Percentiles rank a stretch among this genome's conserved stretches.
phyloP scores from a whole-genome alignment of 2,888 invertebrate species.

The Dorcus hopei region DNA sequence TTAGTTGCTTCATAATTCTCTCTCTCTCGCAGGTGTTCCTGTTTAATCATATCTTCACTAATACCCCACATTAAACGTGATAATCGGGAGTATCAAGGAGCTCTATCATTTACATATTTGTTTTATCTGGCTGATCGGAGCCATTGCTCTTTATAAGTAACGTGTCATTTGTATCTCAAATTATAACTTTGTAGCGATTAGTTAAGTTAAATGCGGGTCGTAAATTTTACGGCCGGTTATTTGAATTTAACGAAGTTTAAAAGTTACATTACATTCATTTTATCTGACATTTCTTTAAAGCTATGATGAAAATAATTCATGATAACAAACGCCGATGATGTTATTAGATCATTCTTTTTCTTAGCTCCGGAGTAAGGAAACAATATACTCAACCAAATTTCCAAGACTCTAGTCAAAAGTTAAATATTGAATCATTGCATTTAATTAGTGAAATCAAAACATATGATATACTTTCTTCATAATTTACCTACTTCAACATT shows the following conservation, averaged over 20 bases:
- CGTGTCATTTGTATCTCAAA: conserved; percentile 5
- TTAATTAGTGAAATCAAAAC: no score
- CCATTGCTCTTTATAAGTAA: conserved; percentile 23
- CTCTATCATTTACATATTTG: conserved; percentile 25
- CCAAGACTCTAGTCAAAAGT: no score
- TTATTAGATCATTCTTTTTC: no score
- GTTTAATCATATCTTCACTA: conserved; percentile 23
- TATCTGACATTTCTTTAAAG: no score
- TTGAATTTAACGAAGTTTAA: background rate
- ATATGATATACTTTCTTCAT: no score
- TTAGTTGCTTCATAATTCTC: conserved; percentile 25
- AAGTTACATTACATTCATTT: no score
- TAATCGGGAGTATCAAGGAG: conserved; percentile 26
- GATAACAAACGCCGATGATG: no score
- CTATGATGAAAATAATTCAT: no score
- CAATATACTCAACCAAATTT: no score
- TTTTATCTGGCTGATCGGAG: conserved; percentile 19
- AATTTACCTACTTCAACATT: no score
- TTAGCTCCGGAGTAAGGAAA: no score
- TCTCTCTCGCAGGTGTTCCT: conserved; percentile 23
- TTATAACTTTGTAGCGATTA: conserved; percentile 1
- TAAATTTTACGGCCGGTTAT: conserved; percentile 4
- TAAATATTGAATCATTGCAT: no score
- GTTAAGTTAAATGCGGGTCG: background rate
- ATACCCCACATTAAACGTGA: conserved; percentile 23